Percentiles rank a stretch among this genome's conserved stretches.
Conservation (phyloP, 2,888 invertebrate species). For the Acleris literana region DNA sequence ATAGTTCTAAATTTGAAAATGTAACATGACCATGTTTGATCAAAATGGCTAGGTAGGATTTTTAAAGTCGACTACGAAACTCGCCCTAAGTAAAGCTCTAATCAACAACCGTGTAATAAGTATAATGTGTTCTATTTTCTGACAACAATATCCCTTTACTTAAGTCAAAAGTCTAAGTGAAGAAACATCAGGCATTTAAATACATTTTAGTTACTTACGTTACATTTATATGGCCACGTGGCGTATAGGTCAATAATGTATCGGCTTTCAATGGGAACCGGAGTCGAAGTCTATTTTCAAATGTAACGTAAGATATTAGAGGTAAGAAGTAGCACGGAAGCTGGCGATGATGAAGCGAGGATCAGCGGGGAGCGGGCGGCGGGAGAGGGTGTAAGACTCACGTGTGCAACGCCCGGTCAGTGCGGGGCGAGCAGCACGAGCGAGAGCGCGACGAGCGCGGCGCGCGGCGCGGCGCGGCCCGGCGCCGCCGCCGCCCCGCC, state of each 20-base stretch:
- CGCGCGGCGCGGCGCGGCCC: conserved; percentile 66
- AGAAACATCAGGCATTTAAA: conserved; percentile 9
- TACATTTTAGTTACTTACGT: conserved; percentile 10
- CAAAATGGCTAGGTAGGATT: too few relatives aligned
- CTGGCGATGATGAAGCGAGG: conserved; percentile 33
- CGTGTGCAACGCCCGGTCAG: conserved; percentile 77
- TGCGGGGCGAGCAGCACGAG: conserved; percentile 75
- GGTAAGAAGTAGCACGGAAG: conserved; percentile 15
- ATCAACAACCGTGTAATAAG: background rate
- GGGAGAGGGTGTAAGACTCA: conserved; percentile 60
- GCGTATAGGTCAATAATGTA: background rate
- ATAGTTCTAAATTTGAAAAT: too few relatives aligned
- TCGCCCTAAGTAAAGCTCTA: conserved; percentile 1
- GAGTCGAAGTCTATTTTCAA: conserved; percentile 3
- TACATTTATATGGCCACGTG: conserved; percentile 4
- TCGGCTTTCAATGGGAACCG: background rate
- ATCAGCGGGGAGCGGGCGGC: conserved; percentile 39
- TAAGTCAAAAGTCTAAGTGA: too few relatives aligned
- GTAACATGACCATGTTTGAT: too few relatives aligned
- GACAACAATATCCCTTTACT: background rate
- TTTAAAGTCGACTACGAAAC: too few relatives aligned
- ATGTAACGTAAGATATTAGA: conserved; percentile 9
- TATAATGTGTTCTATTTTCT: background rate
- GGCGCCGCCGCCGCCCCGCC: conserved; percentile 76
- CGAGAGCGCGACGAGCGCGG: conserved; percentile 68